phyloP scores from a whole-genome alignment of 2,113 vertebrate species.

The Cichladusa arquata region DNA sequence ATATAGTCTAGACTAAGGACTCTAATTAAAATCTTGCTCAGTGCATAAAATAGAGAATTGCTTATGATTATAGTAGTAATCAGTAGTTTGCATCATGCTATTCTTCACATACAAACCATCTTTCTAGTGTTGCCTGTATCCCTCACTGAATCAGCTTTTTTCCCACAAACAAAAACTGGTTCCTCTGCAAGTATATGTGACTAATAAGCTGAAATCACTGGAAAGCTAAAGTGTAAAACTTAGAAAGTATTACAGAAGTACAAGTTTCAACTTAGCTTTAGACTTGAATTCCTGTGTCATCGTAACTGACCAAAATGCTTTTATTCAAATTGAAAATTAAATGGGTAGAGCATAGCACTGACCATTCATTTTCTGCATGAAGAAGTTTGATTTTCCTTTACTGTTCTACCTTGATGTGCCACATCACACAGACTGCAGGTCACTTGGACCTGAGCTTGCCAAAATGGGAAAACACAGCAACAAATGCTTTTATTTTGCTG shows the following conservation, averaged over 20 bases:
- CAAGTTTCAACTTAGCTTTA: background rate
- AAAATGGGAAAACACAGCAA: background rate
- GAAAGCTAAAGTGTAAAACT: background rate
- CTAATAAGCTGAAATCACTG: background rate
- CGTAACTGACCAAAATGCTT: background rate
- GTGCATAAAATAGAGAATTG: background rate
- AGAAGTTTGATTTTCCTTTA: background rate
- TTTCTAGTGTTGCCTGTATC: background rate
- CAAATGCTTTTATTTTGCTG: background rate
- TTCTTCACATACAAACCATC: background rate
- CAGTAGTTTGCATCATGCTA: background rate
- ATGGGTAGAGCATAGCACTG: fast-evolving
- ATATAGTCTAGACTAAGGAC: background rate
- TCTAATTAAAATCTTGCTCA: background rate
- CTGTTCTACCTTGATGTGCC: background rate
- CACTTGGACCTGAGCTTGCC: background rate
- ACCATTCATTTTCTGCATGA: background rate
- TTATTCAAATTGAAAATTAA: background rate
- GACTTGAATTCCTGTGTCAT: too few relatives aligned
- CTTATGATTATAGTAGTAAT: background rate
- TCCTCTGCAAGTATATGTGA: background rate
- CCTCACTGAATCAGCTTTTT: background rate
- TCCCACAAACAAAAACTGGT: background rate
- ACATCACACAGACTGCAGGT: background rate
- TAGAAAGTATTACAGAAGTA: background rate